These are phyloP conservation scores for Psittacula cyanocephala DNA, from an alignment of 2,113 vertebrate species.

Conservation along the genomic window DNA sequence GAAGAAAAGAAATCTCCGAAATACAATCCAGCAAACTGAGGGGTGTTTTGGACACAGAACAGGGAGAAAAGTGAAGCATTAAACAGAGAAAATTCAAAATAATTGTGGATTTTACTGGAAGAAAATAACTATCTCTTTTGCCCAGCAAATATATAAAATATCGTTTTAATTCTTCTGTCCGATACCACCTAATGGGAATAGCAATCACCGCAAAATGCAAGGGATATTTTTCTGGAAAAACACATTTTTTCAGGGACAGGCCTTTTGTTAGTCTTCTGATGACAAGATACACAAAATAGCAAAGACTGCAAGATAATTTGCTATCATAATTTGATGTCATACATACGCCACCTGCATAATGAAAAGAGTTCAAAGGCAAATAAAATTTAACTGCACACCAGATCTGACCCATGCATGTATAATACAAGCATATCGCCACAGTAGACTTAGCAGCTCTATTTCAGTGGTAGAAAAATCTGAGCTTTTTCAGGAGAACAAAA, in stretches of 20 bases:
- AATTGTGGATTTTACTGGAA: neutral
- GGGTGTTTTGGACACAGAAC: neutral
- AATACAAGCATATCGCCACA: rapidly evolving
- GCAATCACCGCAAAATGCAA: neutral
- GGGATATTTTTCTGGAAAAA: neutral
- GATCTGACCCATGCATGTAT: neutral
- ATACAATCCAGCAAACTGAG: neutral
- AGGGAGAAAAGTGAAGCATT: neutral
- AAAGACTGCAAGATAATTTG: neutral
- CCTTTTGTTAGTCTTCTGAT: neutral
- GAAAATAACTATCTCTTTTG: neutral
- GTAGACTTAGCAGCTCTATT: neutral
- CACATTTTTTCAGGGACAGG: neutral
- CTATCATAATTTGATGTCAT: neutral
- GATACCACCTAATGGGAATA: neutral
- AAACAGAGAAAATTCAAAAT: neutral
- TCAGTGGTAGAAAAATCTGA: neutral
- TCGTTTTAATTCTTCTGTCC: neutral
- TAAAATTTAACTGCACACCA: neutral
- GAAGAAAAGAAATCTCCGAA: neutral
- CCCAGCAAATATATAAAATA: neutral
- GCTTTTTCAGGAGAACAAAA: slow-evolving; percentile 3
- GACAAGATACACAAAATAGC: neutral
- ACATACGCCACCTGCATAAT: neutral
- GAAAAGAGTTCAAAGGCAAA: neutral